These are phyloP conservation scores for Aramus guarauna DNA, from an alignment of 2,113 vertebrate species.

Conservation along the genomic window DNA sequence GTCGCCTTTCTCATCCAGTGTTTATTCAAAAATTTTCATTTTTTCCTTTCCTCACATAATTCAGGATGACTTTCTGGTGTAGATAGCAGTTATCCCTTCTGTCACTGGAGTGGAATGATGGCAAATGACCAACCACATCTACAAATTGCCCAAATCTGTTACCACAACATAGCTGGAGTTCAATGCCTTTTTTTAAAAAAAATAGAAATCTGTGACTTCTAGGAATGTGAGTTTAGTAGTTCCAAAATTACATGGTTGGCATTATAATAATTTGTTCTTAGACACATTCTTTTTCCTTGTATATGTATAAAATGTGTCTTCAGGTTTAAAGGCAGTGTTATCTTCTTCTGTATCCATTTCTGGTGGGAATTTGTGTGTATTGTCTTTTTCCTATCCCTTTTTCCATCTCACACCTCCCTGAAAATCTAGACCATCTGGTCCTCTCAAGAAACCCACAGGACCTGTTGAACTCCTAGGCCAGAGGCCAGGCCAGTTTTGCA, in stretches of 20 bases:
- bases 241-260: neutral
- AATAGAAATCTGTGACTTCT: neutral
- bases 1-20: neutral
- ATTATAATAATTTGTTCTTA: neutral
- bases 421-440: neutral
- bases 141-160: neutral
- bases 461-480: neutral
- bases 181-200: neutral
- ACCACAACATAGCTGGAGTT: neutral
- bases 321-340: neutral
- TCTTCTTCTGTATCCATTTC: neutral
- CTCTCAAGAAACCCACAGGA: neutral
- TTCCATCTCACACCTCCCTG: neutral
- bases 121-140: neutral
- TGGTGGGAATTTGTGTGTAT: neutral
- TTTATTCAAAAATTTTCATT: neutral
- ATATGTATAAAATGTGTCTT: neutral
- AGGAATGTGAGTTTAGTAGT: neutral
- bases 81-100: neutral
- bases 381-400: neutral
- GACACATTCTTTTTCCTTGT: neutral
- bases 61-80: neutral
- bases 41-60: neutral
- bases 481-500: neutral
- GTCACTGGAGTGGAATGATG: neutral